phyloP scores from a whole-genome alignment of 1,140 invertebrate species.

The Bombus huntii region DNA sequence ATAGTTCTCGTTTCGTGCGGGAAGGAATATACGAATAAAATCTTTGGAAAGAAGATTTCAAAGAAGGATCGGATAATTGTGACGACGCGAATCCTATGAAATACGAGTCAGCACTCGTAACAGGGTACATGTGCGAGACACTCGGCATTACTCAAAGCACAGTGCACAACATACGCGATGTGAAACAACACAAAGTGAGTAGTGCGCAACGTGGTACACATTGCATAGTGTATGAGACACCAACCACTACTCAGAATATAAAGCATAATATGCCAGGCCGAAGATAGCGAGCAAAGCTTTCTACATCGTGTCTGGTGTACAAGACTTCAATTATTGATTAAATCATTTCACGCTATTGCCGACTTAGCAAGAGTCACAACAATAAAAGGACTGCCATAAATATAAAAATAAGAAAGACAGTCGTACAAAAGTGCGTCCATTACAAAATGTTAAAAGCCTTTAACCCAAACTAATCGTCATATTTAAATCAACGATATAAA shows the following conservation, averaged over 20 bases:
- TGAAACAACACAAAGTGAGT: background rate
- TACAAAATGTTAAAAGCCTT: background rate
- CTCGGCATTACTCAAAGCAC: conserved; percentile 1
- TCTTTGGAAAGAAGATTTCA: background rate
- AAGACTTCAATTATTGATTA: background rate
- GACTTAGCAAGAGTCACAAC: too few species aligned
- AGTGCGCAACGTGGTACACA: background rate
- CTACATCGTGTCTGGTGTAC: background rate
- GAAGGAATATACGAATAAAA: too few species aligned
- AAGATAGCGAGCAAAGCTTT: background rate
- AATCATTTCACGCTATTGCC: background rate
- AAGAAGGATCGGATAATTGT: background rate
- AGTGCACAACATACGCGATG: background rate
- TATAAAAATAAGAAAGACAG: background rate
- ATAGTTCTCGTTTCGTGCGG: background rate
- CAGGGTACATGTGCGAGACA: background rate
- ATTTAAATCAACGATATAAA: background rate
- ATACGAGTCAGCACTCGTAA: background rate
- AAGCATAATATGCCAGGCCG: too few species aligned
- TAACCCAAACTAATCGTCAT: background rate
- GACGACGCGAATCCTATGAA: background rate
- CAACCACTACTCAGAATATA: background rate
- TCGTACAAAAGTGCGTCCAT: too few species aligned
- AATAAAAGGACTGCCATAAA: too few species aligned
- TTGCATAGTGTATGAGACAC: conserved; percentile 22